phyloP scores from a whole-genome alignment of 2,888 invertebrate species.

The Acronicta aceris region DNA sequence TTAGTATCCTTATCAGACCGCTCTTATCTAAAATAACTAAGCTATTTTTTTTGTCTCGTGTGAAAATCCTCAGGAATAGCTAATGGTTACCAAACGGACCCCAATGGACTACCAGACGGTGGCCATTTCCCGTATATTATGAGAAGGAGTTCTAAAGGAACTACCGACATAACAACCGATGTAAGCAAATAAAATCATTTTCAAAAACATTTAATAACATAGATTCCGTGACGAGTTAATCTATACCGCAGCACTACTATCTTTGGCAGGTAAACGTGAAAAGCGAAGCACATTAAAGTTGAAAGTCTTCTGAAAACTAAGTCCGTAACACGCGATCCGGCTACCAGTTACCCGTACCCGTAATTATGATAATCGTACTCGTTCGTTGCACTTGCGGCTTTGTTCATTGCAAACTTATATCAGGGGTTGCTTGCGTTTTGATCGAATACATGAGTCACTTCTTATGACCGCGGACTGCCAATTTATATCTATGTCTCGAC shows the following conservation, averaged over 20 bases:
- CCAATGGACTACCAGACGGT: too few relatives aligned
- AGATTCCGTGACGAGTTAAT: background rate
- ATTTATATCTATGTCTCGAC: too few relatives aligned
- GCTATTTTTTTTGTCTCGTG: too few relatives aligned
- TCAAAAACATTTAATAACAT: background rate
- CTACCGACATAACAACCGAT: too few relatives aligned
- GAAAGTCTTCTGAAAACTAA: constrained; percentile 33
- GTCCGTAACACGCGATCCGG: constrained; percentile 41
- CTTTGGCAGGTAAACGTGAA: constrained; percentile 17
- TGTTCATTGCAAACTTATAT: constrained; percentile 15
- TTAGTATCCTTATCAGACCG: too few relatives aligned
- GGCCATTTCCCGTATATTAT: too few relatives aligned
- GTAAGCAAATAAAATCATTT: too few relatives aligned
- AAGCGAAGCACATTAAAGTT: constrained; percentile 37
- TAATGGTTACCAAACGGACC: too few relatives aligned
- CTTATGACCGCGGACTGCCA: too few relatives aligned
- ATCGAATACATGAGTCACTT: background rate
- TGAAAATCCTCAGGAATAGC: too few relatives aligned
- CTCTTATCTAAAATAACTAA: too few relatives aligned
- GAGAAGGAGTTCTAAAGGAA: too few relatives aligned
- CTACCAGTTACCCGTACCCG: constrained; percentile 14
- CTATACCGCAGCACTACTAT: background rate
- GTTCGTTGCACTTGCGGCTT: constrained; percentile 38
- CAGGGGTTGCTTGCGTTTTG: constrained; percentile 16
- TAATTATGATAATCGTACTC: constrained; percentile 44